A percentile compares a stretch with the other conserved stretches of the same genome.
phyloP scores from a whole-genome alignment of 2,113 vertebrate genomes.

The Pygathrix nemaeus region DNA sequence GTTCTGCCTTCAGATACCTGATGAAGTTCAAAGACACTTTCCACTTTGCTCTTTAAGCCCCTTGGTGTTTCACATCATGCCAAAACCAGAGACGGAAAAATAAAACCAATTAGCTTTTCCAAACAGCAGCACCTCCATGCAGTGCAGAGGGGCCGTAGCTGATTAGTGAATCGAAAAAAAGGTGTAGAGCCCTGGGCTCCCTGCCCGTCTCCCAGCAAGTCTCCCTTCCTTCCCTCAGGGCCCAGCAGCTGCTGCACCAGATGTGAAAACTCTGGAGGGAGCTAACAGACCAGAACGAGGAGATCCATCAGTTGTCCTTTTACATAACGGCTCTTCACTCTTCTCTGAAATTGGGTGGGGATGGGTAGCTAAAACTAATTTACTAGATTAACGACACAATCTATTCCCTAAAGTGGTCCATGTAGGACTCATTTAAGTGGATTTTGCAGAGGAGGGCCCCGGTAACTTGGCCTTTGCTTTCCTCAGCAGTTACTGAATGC shows the following conservation, averaged over 20 bases:
- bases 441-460: not conserved
- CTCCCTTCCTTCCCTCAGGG: not conserved
- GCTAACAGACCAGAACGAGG: too few species aligned
- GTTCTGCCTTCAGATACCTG: not conserved
- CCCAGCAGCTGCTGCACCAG: not conserved
- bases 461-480: not conserved
- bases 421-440: too few species aligned
- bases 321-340: not conserved
- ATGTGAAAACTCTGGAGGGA: not conserved
- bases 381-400: not conserved
- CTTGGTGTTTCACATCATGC: not conserved
- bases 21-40: not conserved
- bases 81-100: not conserved
- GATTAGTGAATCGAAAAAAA: fast-evolving
- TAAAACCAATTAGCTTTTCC: not conserved
- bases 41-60: not conserved
- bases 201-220: not conserved
- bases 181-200: not conserved
- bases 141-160: not conserved
- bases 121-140: not conserved
- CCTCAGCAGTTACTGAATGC: not conserved
- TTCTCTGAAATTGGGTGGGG: not conserved
- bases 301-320: not conserved
- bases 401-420: not conserved
- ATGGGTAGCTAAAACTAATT: not conserved